Base-by-base conservation (phyloP, 2,797 vertebrate genomes). In the Brachyalestes nurse region DNA sequence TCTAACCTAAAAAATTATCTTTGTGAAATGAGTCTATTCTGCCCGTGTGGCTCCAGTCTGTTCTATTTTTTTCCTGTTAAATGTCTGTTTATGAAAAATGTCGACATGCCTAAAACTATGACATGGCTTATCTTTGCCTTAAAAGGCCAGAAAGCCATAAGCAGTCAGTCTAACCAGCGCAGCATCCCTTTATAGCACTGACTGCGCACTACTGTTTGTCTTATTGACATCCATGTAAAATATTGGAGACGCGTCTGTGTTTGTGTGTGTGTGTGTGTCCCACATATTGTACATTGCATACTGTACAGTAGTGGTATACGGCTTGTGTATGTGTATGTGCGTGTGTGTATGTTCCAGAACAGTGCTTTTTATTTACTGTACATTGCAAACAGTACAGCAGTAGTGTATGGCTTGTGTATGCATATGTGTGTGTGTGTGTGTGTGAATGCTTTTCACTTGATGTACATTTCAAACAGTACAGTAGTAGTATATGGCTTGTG, bases 61-160 rank as follows among this genome's bases (percentile, higher is more conserved):
- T 28, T 28, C 28, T 28, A 3, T 28, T 28, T 42, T 21, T 23
- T 47, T 64, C 38, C 28, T n/a, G 47, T 49, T 16, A 70, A 49
- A 70, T 72, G 57, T 21, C 21, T 77, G 60, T 77, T 82, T 72
- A 66, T 65, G 14, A 57, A 81, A 80, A 67, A 53, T n/a, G 51
- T 58, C 34, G 34, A 55, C 65, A 40, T 47, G 34, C 67, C 67
- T 72, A 38, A 60, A 70, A 77, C n/a, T 3, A 51, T 23, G 17
- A 65, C 40, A 55, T 21, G 4, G 57, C 40, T 81, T 67, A 71
- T 77, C 67, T 72, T 82, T 76, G 65, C 75, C 75, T 82, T 77
- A 82, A 72, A 77, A 77, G 80, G 80, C 51, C 4, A 81, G 53
- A 53, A 17, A 80, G 45, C 60, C 67, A 66, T 66, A 77, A 49